A percentile compares a stretch with the other conserved stretches of the same genome.
phyloP scores from a whole-genome alignment of 2,888 invertebrate species.

The Eugnorisma glareosa region DNA sequence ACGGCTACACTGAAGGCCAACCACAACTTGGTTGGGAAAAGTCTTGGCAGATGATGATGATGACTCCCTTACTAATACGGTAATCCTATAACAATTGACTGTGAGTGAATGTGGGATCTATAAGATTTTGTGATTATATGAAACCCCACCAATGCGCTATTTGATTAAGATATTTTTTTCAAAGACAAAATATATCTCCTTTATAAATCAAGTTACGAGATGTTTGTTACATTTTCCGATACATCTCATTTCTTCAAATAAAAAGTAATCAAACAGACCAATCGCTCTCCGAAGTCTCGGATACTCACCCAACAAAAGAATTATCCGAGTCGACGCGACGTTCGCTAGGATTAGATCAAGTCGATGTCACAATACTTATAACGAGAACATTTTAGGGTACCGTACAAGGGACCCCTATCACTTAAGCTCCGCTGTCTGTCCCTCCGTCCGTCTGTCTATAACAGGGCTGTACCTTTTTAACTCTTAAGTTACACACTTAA shows the following conservation, averaged over 20 bases:
- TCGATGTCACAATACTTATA: constrained; percentile 29
- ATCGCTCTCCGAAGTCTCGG: not conserved
- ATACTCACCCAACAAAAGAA: constrained; percentile 44
- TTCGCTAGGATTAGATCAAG: constrained; percentile 37
- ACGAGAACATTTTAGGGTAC: constrained; percentile 10
- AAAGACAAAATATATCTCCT: not conserved
- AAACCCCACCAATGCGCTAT: not conserved
- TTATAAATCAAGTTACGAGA: constrained; percentile 6
- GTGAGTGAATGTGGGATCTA: not conserved
- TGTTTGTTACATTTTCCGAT: constrained; percentile 29
- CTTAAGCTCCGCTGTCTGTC: not conserved
- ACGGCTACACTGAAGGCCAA: not conserved
- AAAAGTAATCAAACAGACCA: constrained; percentile 46
- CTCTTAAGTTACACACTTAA: not conserved
- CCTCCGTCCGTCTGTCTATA: not conserved
- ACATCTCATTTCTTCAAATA: constrained; percentile 40
- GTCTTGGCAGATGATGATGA: not conserved
- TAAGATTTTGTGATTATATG: no score
- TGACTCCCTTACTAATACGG: not conserved
- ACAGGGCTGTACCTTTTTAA: not conserved
- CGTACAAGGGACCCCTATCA: not conserved
- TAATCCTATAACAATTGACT: not conserved
- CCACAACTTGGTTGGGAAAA: not conserved
- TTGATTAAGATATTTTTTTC: not conserved
- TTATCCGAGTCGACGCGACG: constrained; percentile 23